Conservation (phyloP, 2,888 invertebrate species). For the Stictocephala bisonia region DNA sequence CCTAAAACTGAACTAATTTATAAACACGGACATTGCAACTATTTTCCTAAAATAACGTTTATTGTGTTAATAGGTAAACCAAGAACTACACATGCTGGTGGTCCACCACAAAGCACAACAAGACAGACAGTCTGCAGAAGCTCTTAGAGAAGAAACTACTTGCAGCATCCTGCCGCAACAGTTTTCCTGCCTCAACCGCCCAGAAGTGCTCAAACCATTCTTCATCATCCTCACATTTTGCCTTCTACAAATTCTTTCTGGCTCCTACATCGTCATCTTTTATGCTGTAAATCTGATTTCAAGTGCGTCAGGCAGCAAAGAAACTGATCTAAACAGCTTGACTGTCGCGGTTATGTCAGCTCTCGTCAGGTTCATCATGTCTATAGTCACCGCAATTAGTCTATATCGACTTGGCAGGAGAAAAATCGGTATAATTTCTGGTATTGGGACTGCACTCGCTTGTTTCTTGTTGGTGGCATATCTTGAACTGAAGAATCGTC, state of each 20-base stretch:
- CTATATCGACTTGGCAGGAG: conserved; percentile 74
- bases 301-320: conserved; percentile 57
- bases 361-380: conserved; percentile 72
- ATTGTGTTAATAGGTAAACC: conserved; percentile 72
- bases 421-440: conserved; percentile 74
- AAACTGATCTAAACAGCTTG: conserved; percentile 64
- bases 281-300: conserved; percentile 80
- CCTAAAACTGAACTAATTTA: too few species aligned
- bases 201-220: conserved; percentile 77
- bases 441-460: conserved; percentile 74
- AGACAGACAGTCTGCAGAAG: conserved; percentile 65
- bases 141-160: conserved; percentile 63
- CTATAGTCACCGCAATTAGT: conserved; percentile 74
- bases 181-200: conserved; percentile 61
- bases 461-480: conserved; percentile 71
- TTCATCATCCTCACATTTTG: conserved; percentile 79
- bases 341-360: conserved; percentile 78
- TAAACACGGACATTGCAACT: too few species aligned
- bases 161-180: conserved; percentile 62
- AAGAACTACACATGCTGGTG: conserved; percentile 68
- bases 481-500: conserved; percentile 63
- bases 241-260: conserved; percentile 77
- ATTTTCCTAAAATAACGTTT: too few species aligned
- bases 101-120: conserved; percentile 61
- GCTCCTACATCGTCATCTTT: conserved; percentile 82